Evolutionary conservation across 2,888 invertebrate genomes (phyloP).

Genomic region (Escarpia spicata): DNA sequence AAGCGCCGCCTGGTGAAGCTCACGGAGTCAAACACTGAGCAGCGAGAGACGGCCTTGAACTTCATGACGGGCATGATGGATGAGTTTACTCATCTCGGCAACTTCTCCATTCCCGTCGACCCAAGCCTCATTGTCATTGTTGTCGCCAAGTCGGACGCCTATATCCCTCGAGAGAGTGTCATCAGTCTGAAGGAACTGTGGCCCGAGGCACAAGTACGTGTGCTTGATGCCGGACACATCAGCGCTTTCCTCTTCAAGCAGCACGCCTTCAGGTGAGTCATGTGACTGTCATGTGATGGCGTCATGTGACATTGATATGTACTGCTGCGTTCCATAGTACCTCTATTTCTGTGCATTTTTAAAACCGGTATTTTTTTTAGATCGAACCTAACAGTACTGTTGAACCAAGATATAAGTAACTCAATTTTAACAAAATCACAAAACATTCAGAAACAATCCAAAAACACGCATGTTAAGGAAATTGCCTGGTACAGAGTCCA

Average conservation of each 20-base stretch:
- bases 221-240: conserved; percentile 85
- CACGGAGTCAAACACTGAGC: background rate
- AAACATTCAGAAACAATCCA: too few relatives aligned
- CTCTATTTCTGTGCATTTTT: background rate
- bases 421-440: too few relatives aligned
- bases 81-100: conserved; percentile 95
- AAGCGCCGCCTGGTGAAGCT: background rate
- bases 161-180: conserved; percentile 88
- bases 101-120: conserved; percentile 86
- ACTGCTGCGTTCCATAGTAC: background rate
- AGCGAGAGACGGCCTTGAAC: conserved; percentile 69
- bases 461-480: too few relatives aligned
- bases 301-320: background rate
- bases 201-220: conserved; percentile 90
- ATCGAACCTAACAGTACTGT: background rate
- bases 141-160: conserved; percentile 83
- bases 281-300: background rate
- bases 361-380: background rate
- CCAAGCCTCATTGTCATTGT: conserved; percentile 90
- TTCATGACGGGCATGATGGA: conserved; percentile 99
- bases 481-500: too few relatives aligned
- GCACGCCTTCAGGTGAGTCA: conserved; percentile 81
- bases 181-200: conserved; percentile 86
- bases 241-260: conserved; percentile 79
- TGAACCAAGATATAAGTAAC: too few relatives aligned